Conservation (phyloP, 30 jellyfish, hydroid and myxozoan species). For the Phacellophora camtschatica region DNA sequence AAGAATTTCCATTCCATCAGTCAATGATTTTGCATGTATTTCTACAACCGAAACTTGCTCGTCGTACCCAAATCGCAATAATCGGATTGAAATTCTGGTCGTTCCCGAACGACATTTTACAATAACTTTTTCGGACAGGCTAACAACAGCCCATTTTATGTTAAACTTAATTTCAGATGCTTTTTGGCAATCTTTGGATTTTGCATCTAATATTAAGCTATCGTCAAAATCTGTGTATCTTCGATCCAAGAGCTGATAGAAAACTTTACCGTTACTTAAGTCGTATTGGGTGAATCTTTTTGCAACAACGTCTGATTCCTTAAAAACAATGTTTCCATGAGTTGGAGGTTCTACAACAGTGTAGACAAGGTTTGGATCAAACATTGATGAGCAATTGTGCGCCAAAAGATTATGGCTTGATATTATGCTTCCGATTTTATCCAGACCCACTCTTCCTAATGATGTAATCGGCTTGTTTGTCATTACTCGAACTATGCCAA, state of each 20-base stretch:
- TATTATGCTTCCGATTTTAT: constrained; percentile 24
- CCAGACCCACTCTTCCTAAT: constrained; percentile 1
- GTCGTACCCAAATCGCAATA: constrained; percentile 20
- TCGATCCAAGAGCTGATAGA: constrained; percentile 29
- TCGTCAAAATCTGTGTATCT: constrained; percentile 15
- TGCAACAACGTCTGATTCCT: constrained; percentile 20
- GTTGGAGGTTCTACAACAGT: constrained; percentile 55
- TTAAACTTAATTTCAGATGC: not conserved
- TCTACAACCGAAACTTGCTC: constrained; percentile 57
- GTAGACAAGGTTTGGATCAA: constrained; percentile 23
- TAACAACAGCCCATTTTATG: constrained; percentile 51
- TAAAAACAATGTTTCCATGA: constrained; percentile 42
- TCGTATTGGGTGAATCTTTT: constrained; percentile 31
- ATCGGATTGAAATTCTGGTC: not conserved
- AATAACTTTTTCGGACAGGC: constrained; percentile 1
- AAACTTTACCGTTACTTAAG: not conserved
- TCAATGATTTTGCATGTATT: not conserved
- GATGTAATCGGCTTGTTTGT: constrained; percentile 41
- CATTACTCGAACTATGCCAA: not conserved
- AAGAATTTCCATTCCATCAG: not conserved
- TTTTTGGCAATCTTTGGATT: constrained; percentile 21
- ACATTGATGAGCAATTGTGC: constrained; percentile 15
- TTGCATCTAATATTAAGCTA: constrained; percentile 21
- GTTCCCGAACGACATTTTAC: constrained; percentile 9
- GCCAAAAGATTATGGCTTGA: constrained; percentile 25